Conservation (phyloP, 2,113 vertebrate species). For the Empidonax alnorum region DNA sequence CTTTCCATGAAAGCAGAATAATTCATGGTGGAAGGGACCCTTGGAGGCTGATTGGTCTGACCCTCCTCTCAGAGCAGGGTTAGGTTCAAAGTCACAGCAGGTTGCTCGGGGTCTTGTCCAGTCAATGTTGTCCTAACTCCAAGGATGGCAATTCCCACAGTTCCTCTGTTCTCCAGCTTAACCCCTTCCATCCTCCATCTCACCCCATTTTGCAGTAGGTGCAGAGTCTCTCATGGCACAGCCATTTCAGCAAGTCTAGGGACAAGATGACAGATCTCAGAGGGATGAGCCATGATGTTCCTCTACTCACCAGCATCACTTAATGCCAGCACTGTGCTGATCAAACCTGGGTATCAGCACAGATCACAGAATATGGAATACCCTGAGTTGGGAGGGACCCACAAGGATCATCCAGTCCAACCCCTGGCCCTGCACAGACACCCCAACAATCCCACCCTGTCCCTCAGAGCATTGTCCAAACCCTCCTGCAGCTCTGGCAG, state of each 20-base stretch:
- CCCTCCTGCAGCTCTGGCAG: neutral
- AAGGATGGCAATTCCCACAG: neutral
- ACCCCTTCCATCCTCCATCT: neutral
- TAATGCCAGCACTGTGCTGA: neutral
- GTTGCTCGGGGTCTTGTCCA: neutral
- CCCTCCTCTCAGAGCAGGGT: neutral
- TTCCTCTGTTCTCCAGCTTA: neutral
- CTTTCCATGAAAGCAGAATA: neutral
- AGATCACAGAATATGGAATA: neutral
- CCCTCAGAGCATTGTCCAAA: neutral
- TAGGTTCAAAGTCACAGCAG: neutral
- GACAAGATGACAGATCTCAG: neutral
- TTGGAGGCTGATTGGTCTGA: rapidly evolving
- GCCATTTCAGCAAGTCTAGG: neutral
- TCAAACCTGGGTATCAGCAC: neutral
- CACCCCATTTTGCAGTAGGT: neutral
- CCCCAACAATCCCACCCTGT: neutral
- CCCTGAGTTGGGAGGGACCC: neutral
- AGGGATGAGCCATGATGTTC: neutral
- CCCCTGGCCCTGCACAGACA: neutral
- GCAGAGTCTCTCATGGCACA: neutral
- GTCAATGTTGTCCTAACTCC: neutral
- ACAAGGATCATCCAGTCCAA: rapidly evolving
- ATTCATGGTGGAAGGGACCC: neutral
- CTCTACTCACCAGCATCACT: neutral